Evolutionary conservation across 2,888 invertebrate genomes (phyloP), one percentile per base, ranked within the genome.

Genomic region (Heteromurus nitidus): DNA sequence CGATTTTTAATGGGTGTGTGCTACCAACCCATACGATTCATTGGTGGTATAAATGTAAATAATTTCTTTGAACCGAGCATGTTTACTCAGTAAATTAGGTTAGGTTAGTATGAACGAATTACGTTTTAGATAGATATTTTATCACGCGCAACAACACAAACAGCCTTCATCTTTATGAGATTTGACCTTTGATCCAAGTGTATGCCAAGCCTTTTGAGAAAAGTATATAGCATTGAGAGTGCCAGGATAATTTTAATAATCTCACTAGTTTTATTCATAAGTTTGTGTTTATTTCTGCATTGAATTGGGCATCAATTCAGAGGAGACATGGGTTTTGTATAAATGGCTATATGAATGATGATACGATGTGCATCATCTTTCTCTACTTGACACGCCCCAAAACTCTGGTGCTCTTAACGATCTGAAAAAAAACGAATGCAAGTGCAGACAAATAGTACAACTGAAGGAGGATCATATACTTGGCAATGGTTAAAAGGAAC

Each of bases 301-400:
- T 36, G 13, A 36, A 47, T n/a, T 11, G n/a, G 55, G 55, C 55
- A 55, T 3, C 7, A 18, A 7, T 50, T 50, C 50, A 18, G n/a
- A n/a, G n/a, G n/a, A n/a, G n/a, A n/a, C n/a, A n/a, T n/a, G n/a
- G n/a, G n/a, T n/a, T n/a, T n/a, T n/a, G n/a, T n/a, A n/a, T n/a
- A n/a, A n/a, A n/a, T n/a, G n/a, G n/a, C n/a, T n/a, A n/a, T n/a
- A 47, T 47, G 47, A 47, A 47, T 47, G 55, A 24, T 55, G 55
- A n/a, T n/a, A n/a, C 24, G 47, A 20, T 50, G 36, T 28, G 60
- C 31, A 44, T 67, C 30, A 55, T 50, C 64, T 11, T 65, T 50
- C 30, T 69, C 53, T 62, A 18, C 36, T 42, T 70, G 77, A 70
- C 77, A 79, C 77, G 77, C 77, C 77, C 77, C 70, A 55, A 50